phyloP scores from a whole-genome alignment of 2,113 vertebrate genomes.

The Trogon melanurus region DNA sequence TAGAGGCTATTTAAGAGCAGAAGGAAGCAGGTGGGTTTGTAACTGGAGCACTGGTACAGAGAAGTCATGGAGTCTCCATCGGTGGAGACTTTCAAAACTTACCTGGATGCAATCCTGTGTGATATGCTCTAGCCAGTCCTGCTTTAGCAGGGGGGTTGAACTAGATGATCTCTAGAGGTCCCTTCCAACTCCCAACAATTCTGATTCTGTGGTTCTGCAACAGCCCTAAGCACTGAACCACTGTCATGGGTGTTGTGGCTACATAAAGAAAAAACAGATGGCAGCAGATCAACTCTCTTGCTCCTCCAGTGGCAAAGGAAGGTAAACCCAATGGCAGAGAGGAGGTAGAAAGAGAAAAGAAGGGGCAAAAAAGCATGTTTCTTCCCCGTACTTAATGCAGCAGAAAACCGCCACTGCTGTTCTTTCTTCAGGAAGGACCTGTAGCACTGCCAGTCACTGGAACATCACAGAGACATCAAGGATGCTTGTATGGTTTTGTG shows the following conservation, averaged over 20 bases:
- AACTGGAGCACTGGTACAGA: not conserved
- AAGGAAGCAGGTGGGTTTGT: not conserved
- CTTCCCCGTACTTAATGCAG: not conserved
- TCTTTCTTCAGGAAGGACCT: not conserved
- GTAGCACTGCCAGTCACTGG: not conserved
- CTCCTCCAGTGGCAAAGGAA: fast-evolving
- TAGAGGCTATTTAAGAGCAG: not conserved
- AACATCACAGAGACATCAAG: not conserved
- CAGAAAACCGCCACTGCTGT: not conserved
- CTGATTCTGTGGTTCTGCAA: too few species aligned
- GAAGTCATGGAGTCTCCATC: too few species aligned
- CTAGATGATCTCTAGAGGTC: too few species aligned
- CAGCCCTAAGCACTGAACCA: not conserved
- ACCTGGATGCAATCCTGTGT: too few species aligned
- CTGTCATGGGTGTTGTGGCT: not conserved
- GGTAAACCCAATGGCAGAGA: not conserved
- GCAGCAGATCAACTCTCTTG: not conserved
- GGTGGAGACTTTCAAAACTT: too few species aligned
- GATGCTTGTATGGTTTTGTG: not conserved
- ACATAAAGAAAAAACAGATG: fast-evolving
- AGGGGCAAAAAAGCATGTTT: not conserved
- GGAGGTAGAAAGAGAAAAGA: not conserved
- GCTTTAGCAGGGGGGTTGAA: too few species aligned
- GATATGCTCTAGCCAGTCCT: too few species aligned
- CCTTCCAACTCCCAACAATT: too few species aligned